phyloP scores from a whole-genome alignment of 2,797 vertebrate genomes.

The Gadopsis bispinosus region DNA sequence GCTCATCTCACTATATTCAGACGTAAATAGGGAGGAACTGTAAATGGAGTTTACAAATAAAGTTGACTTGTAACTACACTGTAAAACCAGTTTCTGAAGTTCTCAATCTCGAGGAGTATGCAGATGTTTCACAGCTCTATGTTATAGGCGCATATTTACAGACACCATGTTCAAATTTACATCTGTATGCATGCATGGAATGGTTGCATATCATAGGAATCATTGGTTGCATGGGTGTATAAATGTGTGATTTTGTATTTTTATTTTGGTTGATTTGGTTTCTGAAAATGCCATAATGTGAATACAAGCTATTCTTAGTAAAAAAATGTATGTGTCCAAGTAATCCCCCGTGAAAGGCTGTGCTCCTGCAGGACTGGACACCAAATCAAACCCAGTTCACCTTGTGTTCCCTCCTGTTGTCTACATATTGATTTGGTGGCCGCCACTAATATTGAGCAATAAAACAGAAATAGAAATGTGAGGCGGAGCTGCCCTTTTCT shows the following conservation, averaged over 20 bases:
- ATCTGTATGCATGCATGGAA: neutral
- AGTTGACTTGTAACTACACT: neutral
- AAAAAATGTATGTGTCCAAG: neutral
- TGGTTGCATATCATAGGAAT: neutral
- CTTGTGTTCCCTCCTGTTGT: constrained; percentile 32
- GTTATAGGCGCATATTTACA: neutral
- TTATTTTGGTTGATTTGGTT: neutral
- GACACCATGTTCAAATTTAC: neutral
- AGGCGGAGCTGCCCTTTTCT: constrained; percentile 70
- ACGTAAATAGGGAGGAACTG: constrained; percentile 8
- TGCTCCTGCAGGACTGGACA: constrained; percentile 36
- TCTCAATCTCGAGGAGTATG: neutral
- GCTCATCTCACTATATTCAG: neutral
- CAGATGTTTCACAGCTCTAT: constrained; percentile 11
- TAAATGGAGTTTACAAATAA: neutral
- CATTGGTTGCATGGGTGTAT: neutral
- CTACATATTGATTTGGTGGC: constrained; percentile 49
- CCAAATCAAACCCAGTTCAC: constrained; percentile 42
- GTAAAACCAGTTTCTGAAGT: neutral
- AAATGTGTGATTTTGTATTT: constrained; percentile 8
- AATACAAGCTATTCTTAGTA: neutral
- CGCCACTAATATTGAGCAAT: constrained; percentile 56
- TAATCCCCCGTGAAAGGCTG: constrained; percentile 13
- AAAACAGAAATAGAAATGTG: constrained; percentile 61
- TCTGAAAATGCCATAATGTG: constrained; percentile 1